Base-by-base conservation (phyloP, 2,888 invertebrate species). In the Glyphotaelius pellucidus region DNA sequence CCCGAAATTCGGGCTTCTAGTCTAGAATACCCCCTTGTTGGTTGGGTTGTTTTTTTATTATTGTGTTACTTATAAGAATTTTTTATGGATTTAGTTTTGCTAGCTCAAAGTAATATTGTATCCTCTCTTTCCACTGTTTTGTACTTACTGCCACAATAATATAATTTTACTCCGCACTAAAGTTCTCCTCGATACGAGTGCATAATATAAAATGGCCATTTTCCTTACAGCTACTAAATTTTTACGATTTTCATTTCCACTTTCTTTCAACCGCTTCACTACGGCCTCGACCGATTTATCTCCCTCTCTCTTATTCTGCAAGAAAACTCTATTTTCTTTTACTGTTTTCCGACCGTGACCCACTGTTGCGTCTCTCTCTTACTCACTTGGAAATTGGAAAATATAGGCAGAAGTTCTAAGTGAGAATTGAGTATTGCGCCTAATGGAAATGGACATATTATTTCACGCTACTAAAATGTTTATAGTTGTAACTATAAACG, bases 271-370 rank as follows among this genome's bases (percentile, higher is more conserved):
- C 19, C 86, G 42, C 52, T 52, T 87, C 42, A 19, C 47, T 67
- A 14, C 87, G 52, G 31, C 87, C 52, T 87, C 87, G 87, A 52
- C 87, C 87, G 47, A 31, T 31, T 5, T 47, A n/a, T 67, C 67
- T 47, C 87, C 11, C 31, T 31, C 83, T 83, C 83, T 83, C 32
- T 83, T 30, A 25, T 83, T 83, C 83, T 83, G 47, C 52, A 67
- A 67, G 67, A 67, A 67, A 67, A n/a, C 12, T 30, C 31, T 0
- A 83, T 32, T 14, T 30, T 67, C 47, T 31, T 87, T 31, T 87
- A 52, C 52, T 35, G 25, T 35, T 30, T 30, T 30, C 19, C 42
- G 87, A 47, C 30, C 87, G 87, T 67, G 87, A 52, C 87, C 87
- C 47, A 31, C 30, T 52, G 31, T 52, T 32, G 87, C 19, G 3